phyloP scores from a whole-genome alignment of 1,140 invertebrate genomes.

The Zaprionus taronus region DNA sequence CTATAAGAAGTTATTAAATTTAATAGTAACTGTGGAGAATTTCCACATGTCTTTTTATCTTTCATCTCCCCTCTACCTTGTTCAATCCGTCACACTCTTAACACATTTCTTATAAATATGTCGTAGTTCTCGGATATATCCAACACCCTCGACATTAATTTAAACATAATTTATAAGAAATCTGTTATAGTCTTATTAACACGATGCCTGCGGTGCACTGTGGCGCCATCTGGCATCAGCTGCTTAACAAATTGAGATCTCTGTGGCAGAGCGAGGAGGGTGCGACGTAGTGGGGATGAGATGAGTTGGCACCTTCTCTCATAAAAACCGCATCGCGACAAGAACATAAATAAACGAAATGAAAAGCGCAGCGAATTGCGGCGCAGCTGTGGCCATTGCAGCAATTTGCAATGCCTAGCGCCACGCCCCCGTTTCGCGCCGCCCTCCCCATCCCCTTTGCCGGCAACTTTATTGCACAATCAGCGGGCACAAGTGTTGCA shows the following conservation, averaged over 20 bases:
- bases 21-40: not conserved
- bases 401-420: constrained; percentile 71
- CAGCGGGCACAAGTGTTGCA: constrained; percentile 66
- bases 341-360: constrained; percentile 78
- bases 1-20: not conserved
- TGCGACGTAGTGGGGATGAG: constrained; percentile 14
- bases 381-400: constrained; percentile 61
- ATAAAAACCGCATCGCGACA: constrained; percentile 72
- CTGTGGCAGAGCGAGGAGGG: not conserved
- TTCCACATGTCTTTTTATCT: not conserved
- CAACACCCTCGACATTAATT: constrained; percentile 43
- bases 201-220: constrained; percentile 31
- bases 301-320: constrained; percentile 71
- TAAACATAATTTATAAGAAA: constrained; percentile 75
- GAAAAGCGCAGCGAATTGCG: constrained; percentile 71
- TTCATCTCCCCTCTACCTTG: not conserved
- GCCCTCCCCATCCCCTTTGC: not conserved
- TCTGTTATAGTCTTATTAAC: constrained; percentile 76
- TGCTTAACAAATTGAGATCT: constrained; percentile 78
- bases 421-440: constrained; percentile 32
- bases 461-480: constrained; percentile 74
- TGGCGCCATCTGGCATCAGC: constrained; percentile 69
- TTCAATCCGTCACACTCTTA: constrained; percentile 25
- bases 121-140: constrained; percentile 13
- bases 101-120: constrained; percentile 48